Base-by-base conservation (phyloP, 2,113 vertebrate species). In the Eubucco bourcierii region DNA sequence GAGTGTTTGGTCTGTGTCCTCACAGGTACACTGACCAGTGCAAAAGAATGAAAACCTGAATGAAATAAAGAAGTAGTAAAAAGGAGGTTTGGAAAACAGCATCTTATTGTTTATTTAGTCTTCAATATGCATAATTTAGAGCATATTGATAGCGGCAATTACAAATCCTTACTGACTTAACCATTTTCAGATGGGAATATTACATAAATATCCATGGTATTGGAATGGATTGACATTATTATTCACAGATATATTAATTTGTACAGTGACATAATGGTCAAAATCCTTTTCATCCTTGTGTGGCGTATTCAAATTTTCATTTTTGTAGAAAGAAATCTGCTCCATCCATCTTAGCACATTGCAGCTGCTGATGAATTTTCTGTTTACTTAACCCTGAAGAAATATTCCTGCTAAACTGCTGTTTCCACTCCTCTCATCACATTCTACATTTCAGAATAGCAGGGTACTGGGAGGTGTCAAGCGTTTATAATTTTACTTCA, bases 401-500 rank as follows among this genome's bases (percentile, higher is more conserved):
- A 90, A 84, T 77, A 79, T 47, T 88, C 60, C 55, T 25, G 4
- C 63, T 70, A 61, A 95, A 84, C 17, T 87, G 52, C 16, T 25
- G 20, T 70, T 79, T 91, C 63, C n/a, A 70, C 37, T 92, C 59
- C 37, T 80, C 15, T 50, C 41, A 16, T 37, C 63, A 77, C 60
- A 72, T 44, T 66, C 64, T 76, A 74, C 41, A 29, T 79, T 90
- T 79, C 59, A 33, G 67, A 87, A 80, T 47, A 56, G 46, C 60
- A 56, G 75, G 72, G 92, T 28, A 2, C 56, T 77, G 41, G 67
- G 71, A 80, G 67, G 56, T 72, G 56, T 76, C 74, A 86, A 87
- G 74, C 63, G 87, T 79, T 76, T 89, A 37, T 41, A 87, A 92
- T 84, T 87, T 46, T 50, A 44, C 66, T 96, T 90, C 78, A 71